Percentiles rank a stretch among this genome's conserved stretches.
These are phyloP conservation scores for Diaphora mendica DNA, from an alignment of 2,888 invertebrate genomes.

Conservation along the genomic window DNA sequence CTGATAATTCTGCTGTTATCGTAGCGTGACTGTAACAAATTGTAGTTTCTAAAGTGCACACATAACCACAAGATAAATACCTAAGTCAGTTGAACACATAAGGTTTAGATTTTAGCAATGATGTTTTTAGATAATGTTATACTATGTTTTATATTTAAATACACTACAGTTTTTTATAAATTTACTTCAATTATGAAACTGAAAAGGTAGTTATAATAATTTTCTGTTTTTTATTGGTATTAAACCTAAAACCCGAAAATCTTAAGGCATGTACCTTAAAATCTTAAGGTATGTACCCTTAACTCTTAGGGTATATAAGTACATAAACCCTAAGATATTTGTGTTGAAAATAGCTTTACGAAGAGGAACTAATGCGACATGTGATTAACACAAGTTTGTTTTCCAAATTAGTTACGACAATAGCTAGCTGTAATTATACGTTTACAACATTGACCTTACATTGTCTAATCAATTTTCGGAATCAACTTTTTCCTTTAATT, in stretches of 20 bases:
- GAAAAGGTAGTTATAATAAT: not conserved
- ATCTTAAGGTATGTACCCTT: no score
- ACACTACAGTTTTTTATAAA: no score
- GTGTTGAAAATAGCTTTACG: not conserved
- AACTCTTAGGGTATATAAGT: not conserved
- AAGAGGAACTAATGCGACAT: not conserved
- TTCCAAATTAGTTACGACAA: not conserved
- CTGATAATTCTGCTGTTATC: slow-evolving; percentile 18
- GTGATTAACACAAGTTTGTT: not conserved
- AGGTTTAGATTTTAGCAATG: not conserved
- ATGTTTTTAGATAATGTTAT: not conserved
- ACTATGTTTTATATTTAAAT: not conserved
- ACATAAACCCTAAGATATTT: not conserved
- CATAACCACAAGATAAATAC: slow-evolving; percentile 1
- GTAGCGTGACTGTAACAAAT: slow-evolving; percentile 15
- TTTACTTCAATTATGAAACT: not conserved
- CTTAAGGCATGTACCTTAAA: no score
- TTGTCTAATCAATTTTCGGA: not conserved
- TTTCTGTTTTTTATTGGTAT: not conserved
- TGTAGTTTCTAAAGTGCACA: slow-evolving; percentile 13
- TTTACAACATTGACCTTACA: not conserved
- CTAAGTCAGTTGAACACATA: slow-evolving; percentile 4
- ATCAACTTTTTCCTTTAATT: not conserved
- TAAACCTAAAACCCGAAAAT: not conserved
- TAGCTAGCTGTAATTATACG: not conserved